Evolutionary conservation across 2,888 invertebrate species (phyloP).

Genomic region (Baronia brevicornis): DNA sequence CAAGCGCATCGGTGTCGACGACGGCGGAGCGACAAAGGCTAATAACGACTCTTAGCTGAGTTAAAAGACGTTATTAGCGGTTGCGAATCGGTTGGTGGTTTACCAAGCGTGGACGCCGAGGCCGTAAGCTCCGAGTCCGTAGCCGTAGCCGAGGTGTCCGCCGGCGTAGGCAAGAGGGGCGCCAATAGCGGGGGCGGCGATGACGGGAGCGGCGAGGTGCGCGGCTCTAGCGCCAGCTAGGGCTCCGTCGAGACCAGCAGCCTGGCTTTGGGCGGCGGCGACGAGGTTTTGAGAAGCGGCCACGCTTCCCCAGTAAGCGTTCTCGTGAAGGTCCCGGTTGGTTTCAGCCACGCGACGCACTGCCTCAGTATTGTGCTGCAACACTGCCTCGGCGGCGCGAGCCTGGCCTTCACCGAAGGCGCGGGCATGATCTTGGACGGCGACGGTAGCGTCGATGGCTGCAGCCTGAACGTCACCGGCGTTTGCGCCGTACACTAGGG

Average conservation of each 20-base stretch:
- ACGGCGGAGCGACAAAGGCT: slow-evolving; percentile 17
- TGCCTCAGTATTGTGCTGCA: slow-evolving; percentile 56
- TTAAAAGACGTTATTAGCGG: slow-evolving; percentile 18
- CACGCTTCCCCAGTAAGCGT: slow-evolving; percentile 59
- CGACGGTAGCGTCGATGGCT: slow-evolving; percentile 59
- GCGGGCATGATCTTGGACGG: slow-evolving; percentile 50
- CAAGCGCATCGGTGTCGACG: slow-evolving; percentile 25
- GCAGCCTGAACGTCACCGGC: slow-evolving; percentile 63
- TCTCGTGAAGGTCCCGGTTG: slow-evolving; percentile 59
- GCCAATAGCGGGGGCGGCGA: slow-evolving; percentile 19
- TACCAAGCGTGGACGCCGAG: slow-evolving; percentile 47
- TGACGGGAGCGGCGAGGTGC: slow-evolving; percentile 23
- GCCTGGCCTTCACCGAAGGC: slow-evolving; percentile 51
- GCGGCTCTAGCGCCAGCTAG: slow-evolving; percentile 38
- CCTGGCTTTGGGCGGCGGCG: slow-evolving; percentile 64
- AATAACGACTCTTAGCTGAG: slow-evolving; percentile 20
- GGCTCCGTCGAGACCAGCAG: slow-evolving; percentile 50
- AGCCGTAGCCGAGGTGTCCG: slow-evolving; percentile 22
- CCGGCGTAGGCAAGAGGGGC: slow-evolving; percentile 26
- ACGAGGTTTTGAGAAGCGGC: slow-evolving; percentile 60
- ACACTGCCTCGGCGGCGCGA: slow-evolving; percentile 55
- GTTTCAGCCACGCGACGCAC: slow-evolving; percentile 49
- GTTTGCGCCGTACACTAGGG: slow-evolving; percentile 50
- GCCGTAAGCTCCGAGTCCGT: slow-evolving; percentile 21
- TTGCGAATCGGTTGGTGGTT: slow-evolving; percentile 20